Evolutionary conservation across 2,797 vertebrate species (phyloP).

Genomic region (Aphelocoma californica): DNA sequence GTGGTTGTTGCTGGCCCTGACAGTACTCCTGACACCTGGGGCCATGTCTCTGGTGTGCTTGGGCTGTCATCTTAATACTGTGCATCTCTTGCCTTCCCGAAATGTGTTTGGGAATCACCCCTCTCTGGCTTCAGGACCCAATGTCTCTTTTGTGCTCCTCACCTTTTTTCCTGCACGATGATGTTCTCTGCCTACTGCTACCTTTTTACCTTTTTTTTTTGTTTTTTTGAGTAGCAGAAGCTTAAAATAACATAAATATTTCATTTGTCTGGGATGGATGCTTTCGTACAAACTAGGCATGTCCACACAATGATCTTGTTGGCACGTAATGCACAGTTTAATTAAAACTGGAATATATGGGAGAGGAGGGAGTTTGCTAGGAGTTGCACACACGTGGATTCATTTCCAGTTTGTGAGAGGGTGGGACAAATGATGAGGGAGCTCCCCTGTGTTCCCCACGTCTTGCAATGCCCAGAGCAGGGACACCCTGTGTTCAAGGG

Average conservation of each 20-base stretch:
- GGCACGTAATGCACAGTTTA: not conserved
- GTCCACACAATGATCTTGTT: not conserved
- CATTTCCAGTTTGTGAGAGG: not conserved
- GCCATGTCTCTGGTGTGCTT: fast-evolving
- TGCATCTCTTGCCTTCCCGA: fast-evolving
- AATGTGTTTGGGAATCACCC: not conserved
- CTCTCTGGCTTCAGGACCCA: not conserved
- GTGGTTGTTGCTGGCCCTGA: fast-evolving
- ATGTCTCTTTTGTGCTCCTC: not conserved
- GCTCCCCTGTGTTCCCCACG: fast-evolving
- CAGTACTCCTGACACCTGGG: fast-evolving
- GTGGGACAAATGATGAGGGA: not conserved
- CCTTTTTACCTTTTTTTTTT: not conserved
- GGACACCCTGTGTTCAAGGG: not conserved
- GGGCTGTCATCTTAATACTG: not conserved
- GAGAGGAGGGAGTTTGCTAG: not conserved
- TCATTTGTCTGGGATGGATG: not conserved
- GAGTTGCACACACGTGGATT: fast-evolving
- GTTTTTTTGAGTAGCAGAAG: not conserved
- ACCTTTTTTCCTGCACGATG: not conserved
- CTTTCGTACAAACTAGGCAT: not conserved
- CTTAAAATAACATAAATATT: not conserved
- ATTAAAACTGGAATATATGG: not conserved
- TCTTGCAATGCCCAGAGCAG: not conserved
- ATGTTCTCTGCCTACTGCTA: not conserved